Percentiles rank a stretch among this genome's conserved stretches.
Evolutionary conservation across 30 jellyfish, hydroid and myxozoan species (phyloP).

Genomic region (Hydractinia symbiolongicarpus): DNA sequence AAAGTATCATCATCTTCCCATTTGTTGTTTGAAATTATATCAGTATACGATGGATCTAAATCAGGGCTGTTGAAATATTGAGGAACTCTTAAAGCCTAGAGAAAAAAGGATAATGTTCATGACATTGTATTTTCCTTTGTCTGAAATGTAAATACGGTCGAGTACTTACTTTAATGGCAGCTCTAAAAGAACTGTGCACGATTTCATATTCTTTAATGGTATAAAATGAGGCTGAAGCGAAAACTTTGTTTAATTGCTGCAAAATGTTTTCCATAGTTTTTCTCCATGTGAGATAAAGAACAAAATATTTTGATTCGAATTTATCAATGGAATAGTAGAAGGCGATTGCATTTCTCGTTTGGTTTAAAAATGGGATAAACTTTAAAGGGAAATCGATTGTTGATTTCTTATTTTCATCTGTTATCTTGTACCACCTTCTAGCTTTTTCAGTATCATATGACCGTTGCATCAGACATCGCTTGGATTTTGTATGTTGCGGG

Average conservation of each 20-base stretch:
- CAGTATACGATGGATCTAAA: too few species aligned
- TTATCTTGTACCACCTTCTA: slow-evolving; percentile 31
- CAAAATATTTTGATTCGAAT: neutral
- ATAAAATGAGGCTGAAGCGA: neutral
- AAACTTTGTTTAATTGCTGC: neutral
- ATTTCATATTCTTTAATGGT: neutral
- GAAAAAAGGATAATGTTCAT: neutral
- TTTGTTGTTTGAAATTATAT: slow-evolving; percentile 28
- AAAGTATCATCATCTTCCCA: slow-evolving; percentile 58
- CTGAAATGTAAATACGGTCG: neutral
- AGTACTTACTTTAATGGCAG: neutral
- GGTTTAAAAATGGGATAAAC: slow-evolving; percentile 21
- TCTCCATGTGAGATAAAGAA: slow-evolving; percentile 7
- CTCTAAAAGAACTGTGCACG: neutral
- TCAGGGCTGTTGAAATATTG: too few species aligned
- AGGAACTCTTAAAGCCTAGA: too few species aligned
- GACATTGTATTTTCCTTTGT: neutral
- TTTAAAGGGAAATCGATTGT: neutral
- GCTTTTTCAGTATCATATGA: neutral
- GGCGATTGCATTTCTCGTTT: neutral
- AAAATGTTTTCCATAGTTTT: neutral
- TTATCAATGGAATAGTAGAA: neutral
- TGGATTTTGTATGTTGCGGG: neutral
- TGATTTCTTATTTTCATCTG: neutral
- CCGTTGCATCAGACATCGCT: slow-evolving; percentile 1